Evolutionary conservation across 2,888 invertebrate genomes (phyloP).

Genomic region (Conus canariensis): DNA sequence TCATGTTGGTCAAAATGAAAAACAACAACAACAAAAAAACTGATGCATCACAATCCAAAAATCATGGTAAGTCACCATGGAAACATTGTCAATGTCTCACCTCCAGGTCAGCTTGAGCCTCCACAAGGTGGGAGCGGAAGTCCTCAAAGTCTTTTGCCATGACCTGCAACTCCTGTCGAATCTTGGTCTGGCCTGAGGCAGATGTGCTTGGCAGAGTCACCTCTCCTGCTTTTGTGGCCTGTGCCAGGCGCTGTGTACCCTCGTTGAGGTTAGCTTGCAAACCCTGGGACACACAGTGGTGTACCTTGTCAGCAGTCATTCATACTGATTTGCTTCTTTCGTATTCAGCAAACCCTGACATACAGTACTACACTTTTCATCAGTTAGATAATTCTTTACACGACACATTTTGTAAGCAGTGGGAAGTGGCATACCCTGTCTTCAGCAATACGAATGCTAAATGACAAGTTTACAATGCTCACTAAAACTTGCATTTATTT

Average conservation of each 20-base stretch:
- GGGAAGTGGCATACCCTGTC: no score
- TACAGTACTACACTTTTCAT: no score
- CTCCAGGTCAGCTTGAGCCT: conserved; percentile 80
- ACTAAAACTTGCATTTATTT: no score
- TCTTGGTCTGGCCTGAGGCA: conserved; percentile 72
- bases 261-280: conserved; percentile 64
- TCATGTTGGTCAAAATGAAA: no score
- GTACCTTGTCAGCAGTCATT: neutral
- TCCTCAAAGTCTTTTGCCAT: conserved; percentile 74
- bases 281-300: conserved; percentile 56
- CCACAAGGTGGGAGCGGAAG: conserved; percentile 66
- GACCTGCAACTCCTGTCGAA: conserved; percentile 70
- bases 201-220: conserved; percentile 71
- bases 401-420: no score
- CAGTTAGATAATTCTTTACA: no score
- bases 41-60: no score
- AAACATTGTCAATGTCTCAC: conserved; percentile 77
- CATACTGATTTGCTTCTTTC: neutral
- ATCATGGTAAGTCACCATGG: no score
- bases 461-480: no score
- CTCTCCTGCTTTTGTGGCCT: conserved; percentile 71
- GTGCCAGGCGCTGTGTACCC: conserved; percentile 68
- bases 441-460: no score
- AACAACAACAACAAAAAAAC: no score
- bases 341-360: no score